A percentile compares a stretch with the other conserved stretches of the same genome.
Evolutionary conservation across 1,140 invertebrate genomes (phyloP).

Genomic region (Protaetia brevitarsis): DNA sequence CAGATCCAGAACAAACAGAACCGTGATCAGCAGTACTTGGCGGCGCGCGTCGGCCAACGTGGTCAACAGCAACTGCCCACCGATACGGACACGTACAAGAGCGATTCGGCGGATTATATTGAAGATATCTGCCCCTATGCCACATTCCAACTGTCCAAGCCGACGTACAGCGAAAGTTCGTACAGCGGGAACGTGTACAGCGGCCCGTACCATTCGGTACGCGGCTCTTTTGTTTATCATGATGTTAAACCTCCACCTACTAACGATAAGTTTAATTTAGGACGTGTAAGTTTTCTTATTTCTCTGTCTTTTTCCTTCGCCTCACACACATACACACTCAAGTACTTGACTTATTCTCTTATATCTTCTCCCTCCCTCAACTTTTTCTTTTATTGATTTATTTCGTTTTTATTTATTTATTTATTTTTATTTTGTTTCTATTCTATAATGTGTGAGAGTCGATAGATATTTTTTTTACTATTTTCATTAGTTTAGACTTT

Average conservation of each 20-base stretch:
- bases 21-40: conserved; percentile 70
- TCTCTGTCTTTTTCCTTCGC: conserved; percentile 19
- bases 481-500: neutral
- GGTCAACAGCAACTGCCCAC: conserved; percentile 45
- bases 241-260: conserved; percentile 65
- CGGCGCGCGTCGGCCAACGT: conserved; percentile 50
- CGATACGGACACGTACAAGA: conserved; percentile 42
- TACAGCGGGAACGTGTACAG: conserved; percentile 85
- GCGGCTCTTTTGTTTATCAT: conserved; percentile 87
- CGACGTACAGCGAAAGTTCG: conserved; percentile 80
- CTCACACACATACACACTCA: neutral
- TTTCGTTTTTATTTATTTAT: neutral
- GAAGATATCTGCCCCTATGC: conserved; percentile 90
- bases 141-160: conserved; percentile 84
- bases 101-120: conserved; percentile 66
- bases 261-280: conserved; percentile 58
- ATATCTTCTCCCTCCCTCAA: neutral
- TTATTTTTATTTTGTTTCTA: neutral
- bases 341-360: neutral
- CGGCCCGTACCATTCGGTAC: conserved; percentile 78
- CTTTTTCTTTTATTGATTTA: neutral
- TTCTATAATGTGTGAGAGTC: neutral
- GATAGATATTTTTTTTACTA: neutral
- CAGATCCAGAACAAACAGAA: conserved; percentile 74
- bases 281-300: conserved; percentile 51